Evolutionary conservation across 2,113 vertebrate genomes (phyloP).

Genomic region (Phasianus colchicus): DNA sequence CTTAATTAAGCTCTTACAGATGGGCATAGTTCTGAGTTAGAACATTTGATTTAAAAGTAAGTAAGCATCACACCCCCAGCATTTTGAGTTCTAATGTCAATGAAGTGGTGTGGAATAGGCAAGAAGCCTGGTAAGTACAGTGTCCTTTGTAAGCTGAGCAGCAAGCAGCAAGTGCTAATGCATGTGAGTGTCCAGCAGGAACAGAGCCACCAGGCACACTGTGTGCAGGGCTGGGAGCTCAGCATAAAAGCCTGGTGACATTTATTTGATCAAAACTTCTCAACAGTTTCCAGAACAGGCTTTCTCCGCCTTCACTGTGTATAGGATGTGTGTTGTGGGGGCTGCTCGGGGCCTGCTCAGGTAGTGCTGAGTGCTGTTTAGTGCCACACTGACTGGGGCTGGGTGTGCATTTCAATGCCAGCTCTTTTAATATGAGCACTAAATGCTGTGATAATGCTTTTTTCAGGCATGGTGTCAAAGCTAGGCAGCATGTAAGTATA

Average conservation of each 20-base stretch:
- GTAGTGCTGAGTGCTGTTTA: neutral
- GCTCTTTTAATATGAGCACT: slow-evolving; percentile 25
- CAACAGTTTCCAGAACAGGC: slow-evolving; percentile 5
- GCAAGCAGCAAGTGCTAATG: slow-evolving; percentile 36
- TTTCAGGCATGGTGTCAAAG: neutral
- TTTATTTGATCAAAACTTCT: slow-evolving; percentile 55
- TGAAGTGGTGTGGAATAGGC: neutral
- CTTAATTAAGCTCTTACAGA: neutral
- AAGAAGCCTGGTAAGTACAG: slow-evolving; percentile 20
- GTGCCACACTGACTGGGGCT: neutral
- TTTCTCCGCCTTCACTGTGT: slow-evolving; percentile 25
- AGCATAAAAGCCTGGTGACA: slow-evolving; percentile 4
- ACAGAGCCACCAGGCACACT: neutral
- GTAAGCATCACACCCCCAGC: neutral
- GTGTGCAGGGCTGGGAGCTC: neutral
- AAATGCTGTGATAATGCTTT: neutral
- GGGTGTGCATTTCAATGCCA: neutral
- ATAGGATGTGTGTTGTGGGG: neutral
- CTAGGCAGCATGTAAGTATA: neutral
- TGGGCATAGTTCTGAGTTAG: neutral
- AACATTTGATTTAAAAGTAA: slow-evolving; percentile 6
- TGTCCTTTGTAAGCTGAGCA: slow-evolving; percentile 19
- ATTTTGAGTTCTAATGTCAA: neutral
- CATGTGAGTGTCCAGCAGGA: slow-evolving; percentile 37
- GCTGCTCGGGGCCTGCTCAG: neutral